A percentile compares a stretch with the other conserved stretches of the same genome.
phyloP scores from a whole-genome alignment of 2,797 vertebrate genomes.

The Epinephelus awoara region DNA sequence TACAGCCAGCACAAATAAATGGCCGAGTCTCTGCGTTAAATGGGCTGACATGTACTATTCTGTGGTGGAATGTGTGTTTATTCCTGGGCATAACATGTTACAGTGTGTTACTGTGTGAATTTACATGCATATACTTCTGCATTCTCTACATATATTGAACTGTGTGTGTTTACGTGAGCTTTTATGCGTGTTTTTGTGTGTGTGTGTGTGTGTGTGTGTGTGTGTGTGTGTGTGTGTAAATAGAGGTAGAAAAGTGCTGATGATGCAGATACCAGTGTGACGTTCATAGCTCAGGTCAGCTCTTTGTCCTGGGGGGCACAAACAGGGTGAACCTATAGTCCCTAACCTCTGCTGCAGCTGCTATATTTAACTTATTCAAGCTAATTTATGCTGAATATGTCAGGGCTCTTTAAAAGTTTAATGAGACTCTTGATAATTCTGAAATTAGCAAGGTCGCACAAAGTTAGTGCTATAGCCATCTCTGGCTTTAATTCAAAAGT shows the following conservation, averaged over 20 bases:
- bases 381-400: conserved; percentile 27
- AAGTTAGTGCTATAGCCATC: conserved; percentile 6
- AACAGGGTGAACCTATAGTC: conserved; percentile 63
- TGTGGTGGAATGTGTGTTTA: conserved; percentile 3
- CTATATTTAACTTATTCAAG: conserved; percentile 69
- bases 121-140: background rate
- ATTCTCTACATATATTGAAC: background rate
- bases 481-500: conserved; percentile 47
- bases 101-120: background rate
- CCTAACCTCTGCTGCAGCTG: conserved; percentile 42
- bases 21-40: background rate
- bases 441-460: background rate
- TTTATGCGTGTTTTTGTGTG: conserved; percentile 14
- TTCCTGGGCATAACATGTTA: background rate
- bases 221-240: conserved; percentile 5
- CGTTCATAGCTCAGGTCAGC: conserved; percentile 69
- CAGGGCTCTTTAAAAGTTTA: conserved; percentile 23
- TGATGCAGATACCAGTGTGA: conserved; percentile 72
- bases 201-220: conserved; percentile 7
- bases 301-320: conserved; percentile 74
- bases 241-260: conserved; percentile 63
- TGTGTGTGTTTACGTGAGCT: conserved; percentile 5
- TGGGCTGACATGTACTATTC: background rate
- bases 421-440: conserved; percentile 5
- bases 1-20: conserved; percentile 11